phyloP scores from a whole-genome alignment of 2,113 vertebrate genomes.

The Tetrao urogallus region DNA sequence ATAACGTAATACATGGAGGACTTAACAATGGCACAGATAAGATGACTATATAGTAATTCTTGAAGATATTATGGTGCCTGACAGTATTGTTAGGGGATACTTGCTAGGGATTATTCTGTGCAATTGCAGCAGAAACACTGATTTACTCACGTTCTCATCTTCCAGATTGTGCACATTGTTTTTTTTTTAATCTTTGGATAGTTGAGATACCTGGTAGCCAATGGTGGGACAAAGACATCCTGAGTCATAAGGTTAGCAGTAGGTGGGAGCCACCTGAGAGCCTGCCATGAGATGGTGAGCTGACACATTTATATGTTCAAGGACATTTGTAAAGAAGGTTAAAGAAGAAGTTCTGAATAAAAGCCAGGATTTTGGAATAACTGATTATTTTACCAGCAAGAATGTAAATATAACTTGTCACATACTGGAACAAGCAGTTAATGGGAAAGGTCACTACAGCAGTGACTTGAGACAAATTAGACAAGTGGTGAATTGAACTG shows the following conservation, averaged over 20 bases:
- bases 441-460: not conserved
- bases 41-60: not conserved
- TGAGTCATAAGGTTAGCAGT: not conserved
- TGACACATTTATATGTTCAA: not conserved
- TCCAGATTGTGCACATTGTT: not conserved
- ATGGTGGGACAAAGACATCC: not conserved
- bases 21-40: not conserved
- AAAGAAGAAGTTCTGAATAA: not conserved
- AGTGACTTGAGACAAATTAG: not conserved
- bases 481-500: not conserved
- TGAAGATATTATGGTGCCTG: not conserved
- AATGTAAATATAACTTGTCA: slow-evolving; percentile 19
- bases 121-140: not conserved
- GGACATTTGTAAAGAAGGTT: not conserved
- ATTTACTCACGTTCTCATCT: not conserved
- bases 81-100: not conserved
- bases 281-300: not conserved
- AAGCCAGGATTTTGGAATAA: slow-evolving; percentile 18
- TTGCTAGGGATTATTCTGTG: not conserved
- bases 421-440: not conserved
- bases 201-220: not conserved
- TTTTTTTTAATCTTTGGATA: not conserved
- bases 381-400: slow-evolving; percentile 9
- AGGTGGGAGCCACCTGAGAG: not conserved
- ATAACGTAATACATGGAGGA: not conserved